Conservation (phyloP, 2,888 invertebrate genomes). For the Coremacera marginata region DNA sequence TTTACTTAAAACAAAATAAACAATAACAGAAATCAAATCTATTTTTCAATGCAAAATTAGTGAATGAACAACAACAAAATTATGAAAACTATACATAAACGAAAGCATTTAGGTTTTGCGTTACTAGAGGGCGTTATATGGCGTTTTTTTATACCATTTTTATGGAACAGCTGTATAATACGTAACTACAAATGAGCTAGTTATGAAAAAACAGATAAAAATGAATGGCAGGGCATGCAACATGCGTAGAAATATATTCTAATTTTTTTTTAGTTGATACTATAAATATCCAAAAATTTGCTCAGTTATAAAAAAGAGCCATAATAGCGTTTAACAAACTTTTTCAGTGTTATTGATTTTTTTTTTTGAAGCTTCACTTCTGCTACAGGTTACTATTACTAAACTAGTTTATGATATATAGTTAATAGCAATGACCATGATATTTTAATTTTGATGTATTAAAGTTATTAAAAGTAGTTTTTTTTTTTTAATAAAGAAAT, state of each 20-base stretch:
- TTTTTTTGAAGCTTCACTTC: neutral
- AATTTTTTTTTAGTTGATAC: neutral
- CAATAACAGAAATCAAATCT: constrained; percentile 36
- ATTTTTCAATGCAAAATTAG: constrained; percentile 49
- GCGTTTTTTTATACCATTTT: neutral
- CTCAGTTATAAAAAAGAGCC: too few species aligned
- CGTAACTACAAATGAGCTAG: neutral
- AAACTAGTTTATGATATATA: neutral
- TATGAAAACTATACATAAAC: constrained; percentile 5
- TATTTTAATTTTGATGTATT: neutral
- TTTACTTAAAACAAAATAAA: constrained; percentile 51
- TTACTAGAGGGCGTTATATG: too few species aligned
- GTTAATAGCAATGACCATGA: neutral
- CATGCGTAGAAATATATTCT: neutral
- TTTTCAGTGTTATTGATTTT: too few species aligned
- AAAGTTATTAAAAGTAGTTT: constrained; percentile 35
- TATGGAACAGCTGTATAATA: neutral
- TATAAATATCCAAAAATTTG: too few species aligned
- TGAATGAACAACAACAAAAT: constrained; percentile 44
- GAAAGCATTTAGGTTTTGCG: neutral
- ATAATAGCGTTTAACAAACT: too few species aligned
- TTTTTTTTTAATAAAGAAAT: constrained; percentile 19
- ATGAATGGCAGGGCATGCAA: neutral
- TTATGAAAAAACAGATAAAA: neutral
- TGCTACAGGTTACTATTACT: neutral